phyloP scores from a whole-genome alignment of 2,888 invertebrate species.

The Aleiodes leptofemur region DNA sequence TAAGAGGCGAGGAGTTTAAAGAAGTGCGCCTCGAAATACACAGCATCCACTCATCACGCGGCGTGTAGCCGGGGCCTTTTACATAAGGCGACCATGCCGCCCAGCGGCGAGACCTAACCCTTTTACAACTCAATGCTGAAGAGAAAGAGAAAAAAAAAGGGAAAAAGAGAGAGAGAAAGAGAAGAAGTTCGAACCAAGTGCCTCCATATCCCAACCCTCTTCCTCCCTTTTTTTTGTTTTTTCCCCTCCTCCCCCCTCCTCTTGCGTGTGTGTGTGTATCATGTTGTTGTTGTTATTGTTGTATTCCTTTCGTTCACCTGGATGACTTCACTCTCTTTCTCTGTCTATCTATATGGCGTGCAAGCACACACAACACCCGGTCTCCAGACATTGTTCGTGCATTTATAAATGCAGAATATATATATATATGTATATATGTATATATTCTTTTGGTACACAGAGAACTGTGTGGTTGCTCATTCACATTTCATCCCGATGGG shows the following conservation, averaged over 20 bases:
- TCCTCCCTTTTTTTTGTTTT: slow-evolving; percentile 49
- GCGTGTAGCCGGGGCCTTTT: slow-evolving; percentile 73
- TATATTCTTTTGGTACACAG: slow-evolving; percentile 56
- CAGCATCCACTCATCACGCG: slow-evolving; percentile 75
- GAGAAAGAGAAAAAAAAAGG: slow-evolving; percentile 55
- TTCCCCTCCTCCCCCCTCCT: no score
- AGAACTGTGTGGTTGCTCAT: slow-evolving; percentile 59
- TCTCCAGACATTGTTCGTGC: slow-evolving; percentile 63
- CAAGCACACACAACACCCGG: slow-evolving; percentile 44
- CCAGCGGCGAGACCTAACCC: slow-evolving; percentile 73
- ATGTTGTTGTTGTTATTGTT: slow-evolving; percentile 42
- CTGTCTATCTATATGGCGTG: slow-evolving; percentile 37
- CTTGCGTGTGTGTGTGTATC: not conserved
- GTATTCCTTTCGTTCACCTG: slow-evolving; percentile 39
- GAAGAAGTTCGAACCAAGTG: slow-evolving; percentile 48
- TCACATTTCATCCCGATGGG: slow-evolving; percentile 61
- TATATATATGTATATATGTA: no score
- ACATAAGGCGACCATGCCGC: slow-evolving; percentile 72
- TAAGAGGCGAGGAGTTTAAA: slow-evolving; percentile 70
- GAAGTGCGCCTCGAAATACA: slow-evolving; percentile 70
- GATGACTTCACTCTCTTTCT: slow-evolving; percentile 40
- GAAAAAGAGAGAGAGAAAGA: slow-evolving; percentile 53
- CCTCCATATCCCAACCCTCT: slow-evolving; percentile 45
- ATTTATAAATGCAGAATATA: slow-evolving; percentile 56
- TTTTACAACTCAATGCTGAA: slow-evolving; percentile 75